Evolutionary conservation across 2,888 invertebrate genomes (phyloP).

Genomic region (Cryptophagus acutangulus): DNA sequence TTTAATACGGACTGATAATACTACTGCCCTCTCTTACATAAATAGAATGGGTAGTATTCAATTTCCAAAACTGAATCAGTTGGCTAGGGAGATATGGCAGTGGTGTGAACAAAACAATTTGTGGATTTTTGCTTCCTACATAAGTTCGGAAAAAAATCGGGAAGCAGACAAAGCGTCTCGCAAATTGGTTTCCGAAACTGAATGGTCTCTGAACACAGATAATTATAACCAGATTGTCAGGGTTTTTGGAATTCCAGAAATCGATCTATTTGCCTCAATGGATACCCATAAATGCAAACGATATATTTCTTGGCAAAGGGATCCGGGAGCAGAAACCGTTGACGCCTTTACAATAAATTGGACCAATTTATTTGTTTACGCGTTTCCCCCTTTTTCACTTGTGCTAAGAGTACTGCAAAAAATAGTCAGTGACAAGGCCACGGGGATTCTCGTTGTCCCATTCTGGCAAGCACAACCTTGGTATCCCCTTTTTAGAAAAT

Average conservation of each 20-base stretch:
- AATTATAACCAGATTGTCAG: conserved; percentile 12
- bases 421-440: conserved; percentile 22
- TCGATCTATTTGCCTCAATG: conserved; percentile 31
- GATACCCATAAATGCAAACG: too few relatives aligned
- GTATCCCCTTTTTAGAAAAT: conserved; percentile 27
- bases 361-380: conserved; percentile 20
- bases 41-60: conserved; percentile 26
- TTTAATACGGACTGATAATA: conserved; percentile 22
- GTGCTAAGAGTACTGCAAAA: conserved; percentile 4
- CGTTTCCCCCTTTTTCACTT: conserved; percentile 21
- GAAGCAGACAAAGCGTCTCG: conserved; percentile 15
- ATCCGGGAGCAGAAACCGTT: conserved; percentile 16
- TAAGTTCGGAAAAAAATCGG: conserved; percentile 15
- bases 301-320: conserved; percentile 19
- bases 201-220: conserved; percentile 9
- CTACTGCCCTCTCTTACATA: conserved; percentile 14
- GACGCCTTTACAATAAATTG: conserved; percentile 26
- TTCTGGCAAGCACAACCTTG: conserved; percentile 31
- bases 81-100: conserved; percentile 26
- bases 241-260: conserved; percentile 17
- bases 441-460: conserved; percentile 32
- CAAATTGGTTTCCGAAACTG: conserved; percentile 9
- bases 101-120: conserved; percentile 16
- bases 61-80: conserved; percentile 18
- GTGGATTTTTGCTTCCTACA: conserved; percentile 18